Conservation (phyloP, 2,113 vertebrate genomes). For the Catharus minimus region DNA sequence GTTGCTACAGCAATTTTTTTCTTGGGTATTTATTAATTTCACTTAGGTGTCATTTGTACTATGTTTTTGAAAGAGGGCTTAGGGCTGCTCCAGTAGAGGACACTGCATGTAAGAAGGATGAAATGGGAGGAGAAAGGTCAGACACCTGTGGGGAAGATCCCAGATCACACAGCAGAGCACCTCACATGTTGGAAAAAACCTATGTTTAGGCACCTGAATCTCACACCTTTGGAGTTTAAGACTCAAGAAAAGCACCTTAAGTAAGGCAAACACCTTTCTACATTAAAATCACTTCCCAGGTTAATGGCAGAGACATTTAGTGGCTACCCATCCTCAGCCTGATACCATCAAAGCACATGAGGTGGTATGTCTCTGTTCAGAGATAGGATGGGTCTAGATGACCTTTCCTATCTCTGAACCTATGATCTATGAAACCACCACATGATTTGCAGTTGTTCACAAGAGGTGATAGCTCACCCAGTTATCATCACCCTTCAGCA, state of each 20-base stretch:
- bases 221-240: not conserved
- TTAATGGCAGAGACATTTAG: not conserved
- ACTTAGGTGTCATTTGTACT: not conserved
- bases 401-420: not conserved
- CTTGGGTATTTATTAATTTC: not conserved
- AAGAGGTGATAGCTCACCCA: not conserved
- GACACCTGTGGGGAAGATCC: not conserved
- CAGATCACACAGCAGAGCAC: not conserved
- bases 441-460: not conserved
- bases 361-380: not conserved
- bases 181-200: not conserved
- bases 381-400: not conserved
- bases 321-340: not conserved
- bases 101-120: fast-evolving
- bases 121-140: not conserved
- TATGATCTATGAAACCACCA: not conserved
- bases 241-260: not conserved
- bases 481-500: not conserved
- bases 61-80: not conserved
- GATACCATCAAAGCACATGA: not conserved
- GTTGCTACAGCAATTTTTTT: not conserved
- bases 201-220: not conserved
- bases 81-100: not conserved
- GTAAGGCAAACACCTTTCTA: not conserved
- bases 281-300: not conserved